Conservation (phyloP, 2,113 vertebrate species). For the Ctenomys sociabilis region DNA sequence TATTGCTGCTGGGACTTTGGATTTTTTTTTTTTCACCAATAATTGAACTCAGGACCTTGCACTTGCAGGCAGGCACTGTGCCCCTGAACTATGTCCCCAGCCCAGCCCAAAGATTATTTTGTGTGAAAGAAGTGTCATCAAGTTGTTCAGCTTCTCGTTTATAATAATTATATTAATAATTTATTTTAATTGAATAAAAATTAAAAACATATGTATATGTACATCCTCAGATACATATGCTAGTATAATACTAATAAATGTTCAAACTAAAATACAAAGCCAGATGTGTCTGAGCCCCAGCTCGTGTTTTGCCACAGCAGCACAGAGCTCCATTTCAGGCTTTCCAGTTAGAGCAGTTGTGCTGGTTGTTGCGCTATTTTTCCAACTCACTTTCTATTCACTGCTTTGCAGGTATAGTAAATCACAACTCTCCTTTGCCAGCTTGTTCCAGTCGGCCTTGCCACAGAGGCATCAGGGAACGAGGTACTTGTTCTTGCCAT, state of each 20-base stretch:
- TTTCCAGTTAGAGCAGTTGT: background rate
- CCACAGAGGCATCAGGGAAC: background rate
- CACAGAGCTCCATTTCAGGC: background rate
- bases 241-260: background rate
- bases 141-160: background rate
- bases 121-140: background rate
- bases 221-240: background rate
- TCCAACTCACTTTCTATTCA: background rate
- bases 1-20: background rate
- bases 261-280: constrained; percentile 20
- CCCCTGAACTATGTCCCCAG: too few relatives aligned
- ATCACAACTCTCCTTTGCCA: background rate
- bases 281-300: background rate
- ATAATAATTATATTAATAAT: background rate
- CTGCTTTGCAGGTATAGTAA: background rate
- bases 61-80: too few relatives aligned
- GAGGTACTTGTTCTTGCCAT: background rate
- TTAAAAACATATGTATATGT: background rate
- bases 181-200: background rate
- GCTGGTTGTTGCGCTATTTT: background rate
- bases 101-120: background rate
- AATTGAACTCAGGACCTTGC: too few relatives aligned
- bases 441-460: background rate
- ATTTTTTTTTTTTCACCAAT: background rate
- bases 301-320: background rate